Evolutionary conservation across 1,140 invertebrate genomes (phyloP), one percentile per base, ranked within the genome.

Genomic region (Tenebrio molitor): DNA sequence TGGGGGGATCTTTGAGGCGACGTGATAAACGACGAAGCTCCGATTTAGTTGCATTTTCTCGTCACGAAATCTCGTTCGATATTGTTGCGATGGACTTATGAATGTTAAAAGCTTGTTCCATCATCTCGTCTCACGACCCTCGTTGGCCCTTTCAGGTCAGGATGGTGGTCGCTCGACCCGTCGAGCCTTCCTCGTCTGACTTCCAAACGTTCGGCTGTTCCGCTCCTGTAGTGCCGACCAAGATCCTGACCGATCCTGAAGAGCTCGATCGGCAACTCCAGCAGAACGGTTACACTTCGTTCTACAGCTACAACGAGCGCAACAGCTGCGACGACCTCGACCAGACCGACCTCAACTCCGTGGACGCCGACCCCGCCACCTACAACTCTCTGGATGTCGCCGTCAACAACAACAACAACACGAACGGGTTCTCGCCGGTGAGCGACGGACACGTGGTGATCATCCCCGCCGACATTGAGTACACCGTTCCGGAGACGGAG

Each of bases 91-190:
- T n/a, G n/a, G n/a, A n/a, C n/a, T n/a, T n/a, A n/a, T n/a, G n/a
- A n/a, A n/a, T n/a, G n/a, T n/a, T n/a, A n/a, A n/a, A n/a, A n/a
- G n/a, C n/a, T n/a, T n/a, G n/a, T n/a, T n/a, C n/a, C 36, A 0
- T 12, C 12, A 2, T 39, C 36, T n/a, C 6, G 5, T 39, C 36
- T 2, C 6, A 12, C n/a, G 7, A 2, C n/a, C 5, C 4, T 39
- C 7, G 3, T 0, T 12, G 12, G 6, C n/a, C n/a, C n/a, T 78
- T 79, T 17, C 53, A 80, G 79, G 95, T 98, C 62, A 88, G 95
- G 69, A 88, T 98, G 77, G 90, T 98, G 41, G 96, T 98, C 16
- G 96, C 95, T 8, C 87, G 96, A 70, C 92, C 93, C 7, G 88
- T 94, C 10, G 93, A 95, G 81, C 91, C 92, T 5, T 87, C 89